A percentile compares a stretch with the other conserved stretches of the same genome.
Evolutionary conservation across 2,797 vertebrate species (phyloP).

Genomic region (Astyanax mexicanus): DNA sequence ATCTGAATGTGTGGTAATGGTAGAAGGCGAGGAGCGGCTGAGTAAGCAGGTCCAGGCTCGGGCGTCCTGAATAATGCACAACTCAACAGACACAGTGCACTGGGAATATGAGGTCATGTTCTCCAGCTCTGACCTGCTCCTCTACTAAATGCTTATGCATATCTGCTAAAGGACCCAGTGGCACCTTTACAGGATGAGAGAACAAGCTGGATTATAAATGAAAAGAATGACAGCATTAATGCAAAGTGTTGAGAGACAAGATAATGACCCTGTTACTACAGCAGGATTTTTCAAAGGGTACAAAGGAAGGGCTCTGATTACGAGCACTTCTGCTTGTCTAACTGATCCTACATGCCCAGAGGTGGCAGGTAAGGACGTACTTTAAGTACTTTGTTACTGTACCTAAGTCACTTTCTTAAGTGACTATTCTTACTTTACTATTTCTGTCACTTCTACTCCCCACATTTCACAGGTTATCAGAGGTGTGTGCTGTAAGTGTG

Average conservation of each 20-base stretch:
- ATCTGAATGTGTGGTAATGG: background rate
- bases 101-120: constrained; percentile 16
- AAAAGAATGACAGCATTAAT: background rate
- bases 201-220: background rate
- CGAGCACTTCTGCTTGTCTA: background rate
- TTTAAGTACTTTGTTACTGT: too few species aligned
- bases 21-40: background rate
- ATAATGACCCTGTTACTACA: background rate
- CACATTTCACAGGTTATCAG: too few species aligned
- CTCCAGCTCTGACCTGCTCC: background rate
- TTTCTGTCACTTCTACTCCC: too few species aligned
- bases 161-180: background rate
- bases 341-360: too few species aligned
- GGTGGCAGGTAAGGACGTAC: too few species aligned
- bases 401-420: too few species aligned
- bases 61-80: constrained; percentile 20
- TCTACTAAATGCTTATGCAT: constrained; percentile 3
- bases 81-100: background rate
- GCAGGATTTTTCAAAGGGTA: background rate
- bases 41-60: background rate
- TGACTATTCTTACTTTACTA: too few species aligned
- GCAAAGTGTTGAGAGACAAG: background rate
- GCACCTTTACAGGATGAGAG: background rate
- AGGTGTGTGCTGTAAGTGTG: too few species aligned
- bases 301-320: background rate